Evolutionary conservation across 2,888 invertebrate genomes (phyloP).

Genomic region (Nomada flava): DNA sequence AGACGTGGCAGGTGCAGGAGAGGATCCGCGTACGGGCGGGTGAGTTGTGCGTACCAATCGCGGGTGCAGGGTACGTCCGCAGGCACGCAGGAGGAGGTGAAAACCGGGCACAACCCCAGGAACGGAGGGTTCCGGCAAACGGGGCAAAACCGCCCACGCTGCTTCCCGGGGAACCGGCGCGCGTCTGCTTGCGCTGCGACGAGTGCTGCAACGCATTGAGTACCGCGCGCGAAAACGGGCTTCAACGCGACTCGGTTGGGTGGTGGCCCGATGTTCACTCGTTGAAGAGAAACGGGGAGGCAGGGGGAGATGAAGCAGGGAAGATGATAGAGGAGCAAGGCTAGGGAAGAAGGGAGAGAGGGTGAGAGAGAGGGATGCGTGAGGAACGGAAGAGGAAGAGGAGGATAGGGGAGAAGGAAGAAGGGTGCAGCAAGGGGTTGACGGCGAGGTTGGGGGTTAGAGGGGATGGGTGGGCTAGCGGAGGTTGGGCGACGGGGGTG

Average conservation of each 20-base stretch:
- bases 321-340: slow-evolving; percentile 25
- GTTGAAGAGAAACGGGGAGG: slow-evolving; percentile 40
- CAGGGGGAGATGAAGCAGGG: slow-evolving; percentile 23
- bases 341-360: slow-evolving; percentile 9
- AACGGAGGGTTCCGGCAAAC: slow-evolving; percentile 68
- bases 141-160: slow-evolving; percentile 74
- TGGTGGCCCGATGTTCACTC: slow-evolving; percentile 60
- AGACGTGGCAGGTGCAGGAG: slow-evolving; percentile 70
- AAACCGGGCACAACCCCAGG: slow-evolving; percentile 73
- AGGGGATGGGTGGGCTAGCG: slow-evolving; percentile 61
- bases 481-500: slow-evolving; percentile 68
- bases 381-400: slow-evolving; percentile 30
- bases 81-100: slow-evolving; percentile 71
- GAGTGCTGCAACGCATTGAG: slow-evolving; percentile 68
- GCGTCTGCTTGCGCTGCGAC: slow-evolving; percentile 69
- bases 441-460: slow-evolving; percentile 31
- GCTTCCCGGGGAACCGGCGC: slow-evolving; percentile 71
- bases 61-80: slow-evolving; percentile 73
- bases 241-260: slow-evolving; percentile 67
- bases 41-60: slow-evolving; percentile 74
- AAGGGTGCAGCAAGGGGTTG: slow-evolving; percentile 29
- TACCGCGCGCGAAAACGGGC: slow-evolving; percentile 70
- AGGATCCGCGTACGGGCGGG: slow-evolving; percentile 72
- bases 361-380: slow-evolving; percentile 25
- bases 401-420: slow-evolving; percentile 34